Evolutionary conservation across 2,113 vertebrate species (phyloP).

Genomic region (Sigmodon hispidus): DNA sequence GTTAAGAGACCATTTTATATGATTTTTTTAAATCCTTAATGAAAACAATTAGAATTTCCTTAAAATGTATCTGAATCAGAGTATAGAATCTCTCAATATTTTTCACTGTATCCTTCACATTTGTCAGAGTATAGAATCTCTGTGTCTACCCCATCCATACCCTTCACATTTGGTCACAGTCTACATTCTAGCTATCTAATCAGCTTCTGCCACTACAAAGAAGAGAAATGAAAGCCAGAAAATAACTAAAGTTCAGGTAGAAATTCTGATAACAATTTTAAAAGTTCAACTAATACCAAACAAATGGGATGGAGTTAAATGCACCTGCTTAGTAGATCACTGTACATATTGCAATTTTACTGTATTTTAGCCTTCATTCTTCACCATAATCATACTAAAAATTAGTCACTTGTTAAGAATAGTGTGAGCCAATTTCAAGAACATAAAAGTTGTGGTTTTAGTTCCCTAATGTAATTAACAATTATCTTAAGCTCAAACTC

Average conservation of each 20-base stretch:
- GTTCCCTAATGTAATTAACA: not conserved
- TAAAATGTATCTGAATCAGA: not conserved
- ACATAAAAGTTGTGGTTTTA: too few relatives aligned
- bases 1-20: not conserved
- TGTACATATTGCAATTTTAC: not conserved
- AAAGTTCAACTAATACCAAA: constrained; percentile 13
- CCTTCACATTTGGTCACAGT: not conserved
- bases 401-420: not conserved
- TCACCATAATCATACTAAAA: not conserved
- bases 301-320: not conserved
- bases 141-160: not conserved
- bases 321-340: not conserved
- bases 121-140: not conserved
- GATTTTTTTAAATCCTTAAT: not conserved
- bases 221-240: constrained; percentile 31
- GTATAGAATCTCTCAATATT: not conserved
- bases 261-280: constrained; percentile 23
- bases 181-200: not conserved
- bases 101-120: too few relatives aligned
- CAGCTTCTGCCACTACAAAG: not conserved
- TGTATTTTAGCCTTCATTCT: not conserved
- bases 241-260: constrained; percentile 30
- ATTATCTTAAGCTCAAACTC: not conserved
- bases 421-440: not conserved
- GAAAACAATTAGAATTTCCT: not conserved